phyloP scores from a whole-genome alignment of 1,140 invertebrate genomes.

The Musca vetustissima region DNA sequence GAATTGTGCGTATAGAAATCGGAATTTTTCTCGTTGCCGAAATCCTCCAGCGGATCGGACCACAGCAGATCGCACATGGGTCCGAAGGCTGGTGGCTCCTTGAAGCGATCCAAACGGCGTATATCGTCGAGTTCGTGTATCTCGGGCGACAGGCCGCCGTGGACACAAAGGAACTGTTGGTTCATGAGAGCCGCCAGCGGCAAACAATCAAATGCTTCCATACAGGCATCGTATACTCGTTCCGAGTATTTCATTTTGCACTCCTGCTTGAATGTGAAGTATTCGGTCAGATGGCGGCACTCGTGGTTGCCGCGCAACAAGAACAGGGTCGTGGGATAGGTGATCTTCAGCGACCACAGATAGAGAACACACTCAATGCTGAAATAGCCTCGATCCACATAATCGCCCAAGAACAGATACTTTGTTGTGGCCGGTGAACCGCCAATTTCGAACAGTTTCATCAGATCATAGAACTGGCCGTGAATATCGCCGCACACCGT shows the following conservation, averaged over 20 bases:
- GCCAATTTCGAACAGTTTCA: constrained; percentile 99
- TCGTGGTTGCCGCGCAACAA: constrained; percentile 98
- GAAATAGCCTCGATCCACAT: constrained; percentile 89
- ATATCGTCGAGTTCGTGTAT: constrained; percentile 99
- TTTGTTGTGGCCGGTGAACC: constrained; percentile 97
- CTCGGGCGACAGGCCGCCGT: constrained; percentile 97
- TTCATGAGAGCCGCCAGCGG: constrained; percentile 99
- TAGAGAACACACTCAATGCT: constrained; percentile 92
- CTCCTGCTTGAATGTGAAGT: constrained; percentile 99
- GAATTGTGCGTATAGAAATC: constrained; percentile 99
- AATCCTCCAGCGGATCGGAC: constrained; percentile 98
- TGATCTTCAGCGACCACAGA: constrained; percentile 98
- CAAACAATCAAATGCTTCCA: constrained; percentile 99
- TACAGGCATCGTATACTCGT: constrained; percentile 98
- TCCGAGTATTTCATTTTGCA: constrained; percentile 99
- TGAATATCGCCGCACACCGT: constrained; percentile 99
- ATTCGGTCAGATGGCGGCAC: constrained; percentile 99
- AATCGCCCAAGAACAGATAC: constrained; percentile 99
- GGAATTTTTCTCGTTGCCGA: constrained; percentile 97
- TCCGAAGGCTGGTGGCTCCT: constrained; percentile 98
- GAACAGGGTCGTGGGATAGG: constrained; percentile 95
- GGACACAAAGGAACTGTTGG: constrained; percentile 99
- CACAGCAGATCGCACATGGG: constrained; percentile 99
- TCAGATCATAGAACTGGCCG: constrained; percentile 99
- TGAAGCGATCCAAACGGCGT: constrained; percentile 99